A percentile compares a stretch with the other conserved stretches of the same genome.
These are phyloP conservation scores for Cercopithecus mona DNA, from an alignment of 2,113 vertebrate genomes.

Conservation along the genomic window DNA sequence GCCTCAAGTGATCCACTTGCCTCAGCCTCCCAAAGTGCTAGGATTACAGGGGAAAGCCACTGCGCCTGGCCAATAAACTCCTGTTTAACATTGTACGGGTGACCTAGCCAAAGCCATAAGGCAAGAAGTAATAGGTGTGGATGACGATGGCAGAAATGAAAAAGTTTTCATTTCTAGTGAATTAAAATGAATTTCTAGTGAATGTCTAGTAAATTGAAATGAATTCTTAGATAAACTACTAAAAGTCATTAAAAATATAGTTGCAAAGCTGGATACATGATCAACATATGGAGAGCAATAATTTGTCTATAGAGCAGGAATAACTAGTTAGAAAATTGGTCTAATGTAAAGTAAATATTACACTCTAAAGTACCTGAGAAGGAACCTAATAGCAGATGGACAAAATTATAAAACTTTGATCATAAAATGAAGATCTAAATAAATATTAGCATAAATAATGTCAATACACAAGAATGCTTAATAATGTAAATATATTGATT, in stretches of 20 bases:
- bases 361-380: background rate
- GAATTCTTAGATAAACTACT: background rate
- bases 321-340: background rate
- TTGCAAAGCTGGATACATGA: background rate
- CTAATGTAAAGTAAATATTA: background rate
- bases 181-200: background rate
- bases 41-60: too few species aligned
- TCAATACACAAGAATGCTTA: background rate
- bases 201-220: background rate
- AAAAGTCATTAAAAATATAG: background rate
- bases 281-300: background rate
- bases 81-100: background rate
- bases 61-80: background rate
- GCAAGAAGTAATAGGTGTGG: background rate
- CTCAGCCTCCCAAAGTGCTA: too few species aligned
- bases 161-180: background rate
- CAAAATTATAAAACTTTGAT: background rate
- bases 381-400: background rate
- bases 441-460: background rate
- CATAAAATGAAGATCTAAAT: background rate
- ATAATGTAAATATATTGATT: background rate
- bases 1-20: too few species aligned
- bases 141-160: background rate
- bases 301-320: background rate
- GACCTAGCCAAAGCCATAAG: background rate